Base-by-base conservation (phyloP, 23 tunicate species). In the Halocynthia aurantium region DNA sequence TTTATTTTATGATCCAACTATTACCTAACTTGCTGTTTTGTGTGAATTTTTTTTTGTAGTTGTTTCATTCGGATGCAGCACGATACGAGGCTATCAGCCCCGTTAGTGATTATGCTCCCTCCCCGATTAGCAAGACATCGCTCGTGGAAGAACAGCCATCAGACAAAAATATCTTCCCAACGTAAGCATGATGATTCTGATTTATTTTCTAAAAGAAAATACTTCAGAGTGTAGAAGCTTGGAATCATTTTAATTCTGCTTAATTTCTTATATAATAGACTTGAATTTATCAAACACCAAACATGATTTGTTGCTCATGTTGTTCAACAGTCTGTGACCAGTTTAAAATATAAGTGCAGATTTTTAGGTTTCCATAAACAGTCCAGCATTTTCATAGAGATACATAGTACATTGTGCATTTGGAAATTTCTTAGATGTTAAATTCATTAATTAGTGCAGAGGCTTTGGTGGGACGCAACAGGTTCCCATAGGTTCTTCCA, bases 11-110 rank as follows among this genome's bases (percentile, higher is more conserved):
- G 44, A 31, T 31, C 44, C 2, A 31, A 31, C 44, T 0, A 31
- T 31, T 1, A 31, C 44, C 44, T 31, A 31, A 31, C 44, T 31
- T 31, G 44, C 44, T 31, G 1, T 31, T 31, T 31, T 31, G 1
- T 31, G 44, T 31, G 44, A 31, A 31, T 31, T 1, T 31, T 31
- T 31, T 31, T 31, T 31, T 31, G 44, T 15, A 65, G 70, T 15
- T 65, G 1, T 65, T 65, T 49, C 22, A 49, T 15, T 15, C 70
- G 22, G 49, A 65, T 20, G 19, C 70, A 65, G n/a, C 54, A n/a
- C 78, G 18, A 53, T 87, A 87, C 57, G 93, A 87, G 77, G 93
- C 83, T 2, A 67, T 82, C 61, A 87, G 93, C 61, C 93, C 86
- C 71, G 80, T 72, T 13, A 87, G 83, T 71, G 85, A 76, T 73